phyloP scores from a whole-genome alignment of 2,888 invertebrate species.

The Coenonympha arcania region DNA sequence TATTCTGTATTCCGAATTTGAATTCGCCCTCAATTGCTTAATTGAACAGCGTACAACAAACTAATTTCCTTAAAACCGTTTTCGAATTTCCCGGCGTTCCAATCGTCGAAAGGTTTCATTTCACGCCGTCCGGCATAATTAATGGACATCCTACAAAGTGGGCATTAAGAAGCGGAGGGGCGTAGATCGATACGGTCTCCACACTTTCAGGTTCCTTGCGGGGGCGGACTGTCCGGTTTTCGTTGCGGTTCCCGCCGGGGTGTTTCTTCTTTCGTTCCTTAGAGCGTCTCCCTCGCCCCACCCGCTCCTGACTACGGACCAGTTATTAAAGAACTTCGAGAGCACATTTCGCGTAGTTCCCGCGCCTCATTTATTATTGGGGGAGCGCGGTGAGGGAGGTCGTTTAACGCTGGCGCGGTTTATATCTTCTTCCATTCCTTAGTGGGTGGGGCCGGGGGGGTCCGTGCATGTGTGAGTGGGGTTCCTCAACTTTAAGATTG shows the following conservation, averaged over 20 bases:
- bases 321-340: conserved; percentile 45
- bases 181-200: conserved; percentile 57
- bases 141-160: conserved; percentile 65
- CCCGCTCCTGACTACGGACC: conserved; percentile 37
- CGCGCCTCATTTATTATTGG: conserved; percentile 29
- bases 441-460: conserved; percentile 42
- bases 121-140: conserved; percentile 57
- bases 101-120: conserved; percentile 47
- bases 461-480: conserved; percentile 48
- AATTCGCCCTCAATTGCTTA: conserved; percentile 25
- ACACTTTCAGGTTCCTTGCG: conserved; percentile 57
- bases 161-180: conserved; percentile 64
- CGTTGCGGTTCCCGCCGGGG: conserved; percentile 41
- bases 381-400: conserved; percentile 35
- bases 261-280: conserved; percentile 69
- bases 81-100: conserved; percentile 35
- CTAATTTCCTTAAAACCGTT: conserved; percentile 36
- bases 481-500: conserved; percentile 67
- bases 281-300: conserved; percentile 38
- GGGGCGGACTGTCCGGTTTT: conserved; percentile 40
- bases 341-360: conserved; percentile 40
- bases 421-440: conserved; percentile 54
- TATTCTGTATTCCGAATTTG: conserved; percentile 12
- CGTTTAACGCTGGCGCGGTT: conserved; percentile 37
- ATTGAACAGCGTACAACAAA: conserved; percentile 34